Percentiles rank a stretch among this genome's conserved stretches.
These are phyloP conservation scores for Yasuhikotakia modesta DNA, from an alignment of 2,797 vertebrate species.

Conservation along the genomic window DNA sequence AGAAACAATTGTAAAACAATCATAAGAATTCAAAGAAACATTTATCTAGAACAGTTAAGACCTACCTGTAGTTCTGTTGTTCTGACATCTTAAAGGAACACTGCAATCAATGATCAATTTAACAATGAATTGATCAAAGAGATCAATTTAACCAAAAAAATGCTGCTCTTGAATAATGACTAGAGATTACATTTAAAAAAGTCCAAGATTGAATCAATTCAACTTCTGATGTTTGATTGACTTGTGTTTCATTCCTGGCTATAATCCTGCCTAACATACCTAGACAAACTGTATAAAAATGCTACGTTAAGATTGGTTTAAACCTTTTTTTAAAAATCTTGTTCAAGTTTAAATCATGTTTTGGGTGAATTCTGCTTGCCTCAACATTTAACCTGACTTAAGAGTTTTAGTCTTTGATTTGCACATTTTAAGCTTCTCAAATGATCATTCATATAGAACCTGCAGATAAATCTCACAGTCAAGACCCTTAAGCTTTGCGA, in stretches of 20 bases:
- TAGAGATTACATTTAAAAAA: no score
- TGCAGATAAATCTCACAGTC: conserved; percentile 27
- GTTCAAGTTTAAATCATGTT: neutral
- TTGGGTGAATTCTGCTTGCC: neutral
- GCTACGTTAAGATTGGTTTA: no score
- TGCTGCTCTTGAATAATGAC: no score
- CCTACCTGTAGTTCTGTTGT: neutral
- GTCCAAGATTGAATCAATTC: no score
- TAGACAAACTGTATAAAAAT: no score
- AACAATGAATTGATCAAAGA: no score
- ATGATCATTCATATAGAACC: neutral
- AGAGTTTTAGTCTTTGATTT: neutral
- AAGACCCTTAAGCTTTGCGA: conserved; percentile 25
- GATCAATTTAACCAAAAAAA: no score
- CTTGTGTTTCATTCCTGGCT: no score
- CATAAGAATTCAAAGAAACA: neutral
- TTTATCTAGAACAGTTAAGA: neutral
- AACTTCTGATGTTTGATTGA: no score
- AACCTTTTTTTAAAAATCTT: no score
- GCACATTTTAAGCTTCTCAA: conserved; percentile 9
- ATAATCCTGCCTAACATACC: no score
- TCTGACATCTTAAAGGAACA: neutral
- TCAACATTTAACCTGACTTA: neutral
- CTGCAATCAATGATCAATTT: no score
- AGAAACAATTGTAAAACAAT: conserved; percentile 5